phyloP scores from a whole-genome alignment of 2,888 invertebrate species.

The Hirtodrosophila duncani region DNA sequence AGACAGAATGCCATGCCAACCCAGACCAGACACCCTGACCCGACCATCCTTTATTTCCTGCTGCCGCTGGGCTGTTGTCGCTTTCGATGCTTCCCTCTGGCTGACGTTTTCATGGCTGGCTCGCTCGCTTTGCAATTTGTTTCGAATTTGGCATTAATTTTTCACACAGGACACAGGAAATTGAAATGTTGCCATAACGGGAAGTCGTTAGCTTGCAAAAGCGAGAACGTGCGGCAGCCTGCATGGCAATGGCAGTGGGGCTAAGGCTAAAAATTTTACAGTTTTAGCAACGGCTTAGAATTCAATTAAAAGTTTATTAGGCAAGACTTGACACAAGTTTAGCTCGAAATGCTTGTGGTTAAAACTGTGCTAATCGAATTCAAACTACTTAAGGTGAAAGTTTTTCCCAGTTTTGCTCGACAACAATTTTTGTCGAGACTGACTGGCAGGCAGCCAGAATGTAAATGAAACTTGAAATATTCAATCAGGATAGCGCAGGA shows the following conservation, averaged over 20 bases:
- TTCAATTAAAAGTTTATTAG: slow-evolving; percentile 63
- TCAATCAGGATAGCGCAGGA: slow-evolving; percentile 19
- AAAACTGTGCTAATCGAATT: slow-evolving; percentile 50
- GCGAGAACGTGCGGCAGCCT: too few species aligned
- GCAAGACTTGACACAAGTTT: slow-evolving; percentile 30
- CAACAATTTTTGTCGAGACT: slow-evolving; percentile 16
- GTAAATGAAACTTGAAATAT: slow-evolving; percentile 12
- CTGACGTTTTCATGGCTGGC: neutral
- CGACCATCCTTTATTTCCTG: slow-evolving; percentile 65
- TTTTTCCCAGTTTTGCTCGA: slow-evolving; percentile 18
- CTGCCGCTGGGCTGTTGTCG: slow-evolving; percentile 42
- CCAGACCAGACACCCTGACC: slow-evolving; percentile 19
- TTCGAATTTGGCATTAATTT: slow-evolving; percentile 68
- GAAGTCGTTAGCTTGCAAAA: slow-evolving; percentile 53
- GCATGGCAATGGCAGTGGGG: neutral
- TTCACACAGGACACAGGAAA: slow-evolving; percentile 64
- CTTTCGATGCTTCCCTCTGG: slow-evolving; percentile 21
- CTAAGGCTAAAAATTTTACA: slow-evolving; percentile 19
- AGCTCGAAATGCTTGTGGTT: slow-evolving; percentile 43
- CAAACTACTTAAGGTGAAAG: slow-evolving; percentile 24
- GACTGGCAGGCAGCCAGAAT: neutral
- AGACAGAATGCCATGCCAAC: slow-evolving; percentile 3
- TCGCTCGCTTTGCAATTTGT: slow-evolving; percentile 59
- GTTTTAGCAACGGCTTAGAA: slow-evolving; percentile 36
- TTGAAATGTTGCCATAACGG: slow-evolving; percentile 72